These are phyloP conservation scores for Percina caprodes DNA, from an alignment of 2,113 vertebrate genomes.

Conservation along the genomic window DNA sequence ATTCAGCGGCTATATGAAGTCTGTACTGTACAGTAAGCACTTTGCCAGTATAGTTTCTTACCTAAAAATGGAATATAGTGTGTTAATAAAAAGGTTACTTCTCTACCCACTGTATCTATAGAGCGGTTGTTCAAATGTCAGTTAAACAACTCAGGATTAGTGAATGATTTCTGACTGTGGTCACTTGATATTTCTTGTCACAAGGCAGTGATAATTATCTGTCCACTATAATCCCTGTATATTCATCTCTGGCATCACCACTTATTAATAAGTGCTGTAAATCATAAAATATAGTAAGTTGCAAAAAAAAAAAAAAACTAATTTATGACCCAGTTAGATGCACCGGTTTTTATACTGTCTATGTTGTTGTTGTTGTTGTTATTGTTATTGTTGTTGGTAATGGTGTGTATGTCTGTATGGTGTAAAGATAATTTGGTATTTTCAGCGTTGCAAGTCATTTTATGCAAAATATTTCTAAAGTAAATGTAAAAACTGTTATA, in stretches of 20 bases:
- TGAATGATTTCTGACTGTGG: conserved; percentile 62
- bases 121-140: conserved; percentile 58
- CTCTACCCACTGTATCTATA: conserved; percentile 29
- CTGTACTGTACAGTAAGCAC: conserved; percentile 81
- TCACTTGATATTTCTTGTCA: conserved; percentile 53
- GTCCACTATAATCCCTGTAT: conserved; percentile 21
- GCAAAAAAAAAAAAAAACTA: conserved; percentile 25
- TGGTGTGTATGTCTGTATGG: conserved; percentile 44
- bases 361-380: conserved; percentile 55
- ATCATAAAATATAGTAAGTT: conserved; percentile 46
- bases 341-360: conserved; percentile 77
- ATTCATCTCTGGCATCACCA: conserved; percentile 42
- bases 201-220: conserved; percentile 24
- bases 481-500: conserved; percentile 63
- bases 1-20: conserved; percentile 76
- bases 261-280: conserved; percentile 64
- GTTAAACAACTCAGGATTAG: conserved; percentile 65
- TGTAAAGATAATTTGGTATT: conserved; percentile 62
- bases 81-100: conserved; percentile 24
- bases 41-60: conserved; percentile 77
- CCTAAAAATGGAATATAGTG: conserved; percentile 40
- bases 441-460: conserved; percentile 66
- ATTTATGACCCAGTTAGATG: conserved; percentile 42
- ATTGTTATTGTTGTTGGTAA: conserved; percentile 52
- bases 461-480: conserved; percentile 79